Base-by-base conservation (phyloP, 2,113 vertebrate species). In the Lamprologus ornatipinnis region DNA sequence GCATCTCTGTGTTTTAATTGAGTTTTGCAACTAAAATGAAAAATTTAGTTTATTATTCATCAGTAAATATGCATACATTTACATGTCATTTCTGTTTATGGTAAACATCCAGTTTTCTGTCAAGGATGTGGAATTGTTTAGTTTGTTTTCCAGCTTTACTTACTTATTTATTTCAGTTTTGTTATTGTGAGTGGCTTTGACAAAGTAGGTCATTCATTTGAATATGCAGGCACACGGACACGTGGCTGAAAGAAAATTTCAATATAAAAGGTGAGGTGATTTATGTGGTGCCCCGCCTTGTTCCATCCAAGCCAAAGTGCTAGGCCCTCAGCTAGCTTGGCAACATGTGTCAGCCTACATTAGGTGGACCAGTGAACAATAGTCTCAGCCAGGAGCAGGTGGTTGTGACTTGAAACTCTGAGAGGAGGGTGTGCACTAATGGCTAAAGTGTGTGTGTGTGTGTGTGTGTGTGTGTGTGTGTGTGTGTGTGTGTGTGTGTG, bases 331-430 rank as follows among this genome's bases (percentile, higher is more conserved):
- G 90, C 93, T 91, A 81, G 90, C 93, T 91, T 87, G 92, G 91
- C 94, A 93, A 93, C 90, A 90, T 91, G 92, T 95, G 94, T 94
- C 94, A 94, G 91, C 90, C 90, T 83, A 85, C 87, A 95, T 95
- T 95, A 96, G 92, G 91, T 91, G 91, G 89, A 93, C 91, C 87
- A 89, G 83, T 93, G 91, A 95, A 95, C 95, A 95, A 95, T 94
- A 84, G 94, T 58, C 85, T 84, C 83, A 93, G 93, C 88, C 94
- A 93, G 89, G 90, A 95, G 91, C 95, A 95, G 95, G 93, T 95
- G 95, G 92, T 83, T 88, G 90, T 92, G 90, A 91, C 94, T 94
- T 89, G 88, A 91, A 92, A 88, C 91, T 92, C 90, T 90, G 93
- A 91, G 87, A 89, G 83, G 88, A 82, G 88, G 90, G 42, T 92